These are phyloP conservation scores for Ondatra zibethicus DNA, from an alignment of 2,113 vertebrate species.

Conservation along the genomic window DNA sequence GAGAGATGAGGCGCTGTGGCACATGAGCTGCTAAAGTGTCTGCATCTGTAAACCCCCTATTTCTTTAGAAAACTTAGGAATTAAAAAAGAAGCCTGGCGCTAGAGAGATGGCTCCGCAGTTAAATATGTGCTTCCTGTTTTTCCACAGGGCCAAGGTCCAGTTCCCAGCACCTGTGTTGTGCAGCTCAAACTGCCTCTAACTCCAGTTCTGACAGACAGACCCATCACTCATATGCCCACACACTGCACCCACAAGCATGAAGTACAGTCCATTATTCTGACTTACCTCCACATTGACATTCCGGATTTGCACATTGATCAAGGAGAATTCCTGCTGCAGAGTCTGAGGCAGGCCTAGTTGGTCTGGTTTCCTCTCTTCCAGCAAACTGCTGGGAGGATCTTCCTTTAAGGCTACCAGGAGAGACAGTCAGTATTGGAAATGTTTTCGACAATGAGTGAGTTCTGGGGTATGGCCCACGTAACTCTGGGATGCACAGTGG, in stretches of 20 bases:
- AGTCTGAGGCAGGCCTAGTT: slow-evolving; percentile 93
- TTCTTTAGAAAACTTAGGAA: slow-evolving; percentile 39
- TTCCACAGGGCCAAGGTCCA: not conserved
- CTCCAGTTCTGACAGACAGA: not conserved
- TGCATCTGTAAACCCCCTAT: not conserved
- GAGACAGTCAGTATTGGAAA: slow-evolving; percentile 57
- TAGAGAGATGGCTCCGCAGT: not conserved
- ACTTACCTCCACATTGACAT: slow-evolving; percentile 97
- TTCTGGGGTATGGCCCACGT: not conserved
- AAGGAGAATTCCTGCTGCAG: slow-evolving; percentile 99
- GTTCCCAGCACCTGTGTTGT: not conserved
- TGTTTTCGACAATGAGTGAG: not conserved
- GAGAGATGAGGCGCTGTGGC: not conserved
- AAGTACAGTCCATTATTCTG: not conserved
- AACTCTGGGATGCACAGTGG: not conserved
- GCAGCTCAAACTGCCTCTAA: not conserved
- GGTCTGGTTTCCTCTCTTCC: slow-evolving; percentile 88
- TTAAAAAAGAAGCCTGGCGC: slow-evolving; percentile 1
- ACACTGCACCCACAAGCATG: not conserved
- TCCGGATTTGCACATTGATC: slow-evolving; percentile 98
- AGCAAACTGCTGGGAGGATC: slow-evolving; percentile 83
- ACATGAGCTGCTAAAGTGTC: not conserved
- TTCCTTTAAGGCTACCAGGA: slow-evolving; percentile 89
- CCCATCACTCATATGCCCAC: not conserved
- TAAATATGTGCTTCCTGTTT: not conserved